phyloP scores from a whole-genome alignment of 2,888 invertebrate species.

The Dendrolimus pini region DNA sequence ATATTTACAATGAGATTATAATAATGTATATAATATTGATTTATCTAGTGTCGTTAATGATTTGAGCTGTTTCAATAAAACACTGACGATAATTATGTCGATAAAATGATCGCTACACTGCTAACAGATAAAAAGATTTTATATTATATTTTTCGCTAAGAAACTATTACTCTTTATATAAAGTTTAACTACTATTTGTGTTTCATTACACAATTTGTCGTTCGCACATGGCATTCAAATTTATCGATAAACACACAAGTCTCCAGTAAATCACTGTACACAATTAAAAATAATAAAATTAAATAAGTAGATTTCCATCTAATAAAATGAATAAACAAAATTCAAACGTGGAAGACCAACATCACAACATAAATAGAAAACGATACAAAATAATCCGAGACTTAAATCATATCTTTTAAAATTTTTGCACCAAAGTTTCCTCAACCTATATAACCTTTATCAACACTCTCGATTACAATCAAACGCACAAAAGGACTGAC shows the following conservation, averaged over 20 bases:
- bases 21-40: constrained; percentile 50
- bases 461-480: background rate
- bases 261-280: constrained; percentile 48
- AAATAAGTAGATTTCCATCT: constrained; percentile 50
- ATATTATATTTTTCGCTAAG: constrained; percentile 6
- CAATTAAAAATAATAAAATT: constrained; percentile 36
- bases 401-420: constrained; percentile 33
- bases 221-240: constrained; percentile 42
- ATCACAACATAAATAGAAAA: constrained; percentile 74
- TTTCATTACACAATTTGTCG: constrained; percentile 20
- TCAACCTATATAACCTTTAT: background rate
- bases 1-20: constrained; percentile 74
- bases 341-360: constrained; percentile 71
- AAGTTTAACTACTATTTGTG: constrained; percentile 25
- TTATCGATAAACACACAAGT: constrained; percentile 29
- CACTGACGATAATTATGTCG: constrained; percentile 25
- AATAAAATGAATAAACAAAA: constrained; percentile 46
- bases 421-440: constrained; percentile 47
- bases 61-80: constrained; percentile 65
- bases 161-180: constrained; percentile 15
- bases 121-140: constrained; percentile 22
- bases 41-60: constrained; percentile 69
- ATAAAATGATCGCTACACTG: constrained; percentile 32
- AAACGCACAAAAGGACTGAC: background rate
- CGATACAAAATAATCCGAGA: constrained; percentile 45